Percentiles rank a stretch among this genome's conserved stretches.
Conservation (phyloP, 2,888 invertebrate species). For the Xanthia togata region DNA sequence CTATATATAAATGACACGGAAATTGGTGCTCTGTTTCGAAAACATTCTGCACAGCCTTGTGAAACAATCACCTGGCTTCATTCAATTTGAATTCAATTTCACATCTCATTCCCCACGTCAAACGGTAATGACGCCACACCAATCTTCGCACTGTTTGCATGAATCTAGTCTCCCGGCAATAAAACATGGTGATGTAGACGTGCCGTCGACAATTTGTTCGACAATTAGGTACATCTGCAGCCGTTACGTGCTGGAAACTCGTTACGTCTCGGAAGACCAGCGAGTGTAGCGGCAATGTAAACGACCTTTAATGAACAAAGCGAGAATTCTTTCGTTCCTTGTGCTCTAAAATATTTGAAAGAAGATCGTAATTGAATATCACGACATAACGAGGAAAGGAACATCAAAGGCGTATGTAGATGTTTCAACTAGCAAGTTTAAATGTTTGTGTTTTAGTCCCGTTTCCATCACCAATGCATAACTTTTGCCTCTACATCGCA, state of each 20-base stretch:
- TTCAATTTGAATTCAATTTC: conserved; percentile 52
- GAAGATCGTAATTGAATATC: conserved; percentile 21
- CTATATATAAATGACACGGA: conserved; percentile 2
- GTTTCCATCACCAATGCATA: conserved; percentile 21
- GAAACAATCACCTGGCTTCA: conserved; percentile 32
- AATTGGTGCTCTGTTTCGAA: conserved; percentile 7
- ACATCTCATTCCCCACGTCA: conserved; percentile 28
- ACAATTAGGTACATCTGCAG: conserved; percentile 62
- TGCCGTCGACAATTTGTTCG: conserved; percentile 49
- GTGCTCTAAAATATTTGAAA: conserved; percentile 16
- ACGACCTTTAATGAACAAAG: conserved; percentile 51
- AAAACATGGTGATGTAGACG: conserved; percentile 40
- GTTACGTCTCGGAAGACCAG: conserved; percentile 19
- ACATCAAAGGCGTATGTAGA: conserved; percentile 30
- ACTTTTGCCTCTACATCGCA: conserved; percentile 42
- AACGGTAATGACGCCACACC: conserved; percentile 45
- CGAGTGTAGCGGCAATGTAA: conserved; percentile 43
- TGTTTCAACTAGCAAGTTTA: conserved; percentile 29
- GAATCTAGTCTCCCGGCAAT: conserved; percentile 39
- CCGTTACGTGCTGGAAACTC: conserved; percentile 43
- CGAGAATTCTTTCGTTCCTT: conserved; percentile 33
- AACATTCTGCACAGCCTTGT: conserved; percentile 4
- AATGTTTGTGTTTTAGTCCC: neutral
- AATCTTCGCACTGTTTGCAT: conserved; percentile 42
- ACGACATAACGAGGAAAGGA: neutral